Evolutionary conservation across 2,888 invertebrate genomes (phyloP).

Genomic region (Ypsolopha sequella): DNA sequence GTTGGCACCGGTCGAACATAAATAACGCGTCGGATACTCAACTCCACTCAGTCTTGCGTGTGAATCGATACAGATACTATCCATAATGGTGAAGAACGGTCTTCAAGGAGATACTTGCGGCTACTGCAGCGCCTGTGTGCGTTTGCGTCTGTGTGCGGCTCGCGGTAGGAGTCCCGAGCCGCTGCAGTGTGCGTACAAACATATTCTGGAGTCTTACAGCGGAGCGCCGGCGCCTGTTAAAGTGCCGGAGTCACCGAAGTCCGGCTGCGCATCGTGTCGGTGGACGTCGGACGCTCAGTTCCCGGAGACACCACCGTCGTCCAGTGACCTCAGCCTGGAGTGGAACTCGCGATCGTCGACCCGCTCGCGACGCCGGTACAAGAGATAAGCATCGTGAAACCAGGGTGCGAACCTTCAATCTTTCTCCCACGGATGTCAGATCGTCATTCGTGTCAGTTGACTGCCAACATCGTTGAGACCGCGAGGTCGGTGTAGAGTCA

Average conservation of each 20-base stretch:
- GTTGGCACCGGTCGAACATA: conserved; percentile 27
- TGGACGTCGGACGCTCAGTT: conserved; percentile 65
- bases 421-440: not conserved
- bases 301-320: conserved; percentile 55
- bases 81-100: conserved; percentile 30
- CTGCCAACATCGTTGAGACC: not conserved
- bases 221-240: conserved; percentile 27
- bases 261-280: conserved; percentile 51
- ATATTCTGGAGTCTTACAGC: conserved; percentile 57
- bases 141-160: conserved; percentile 45
- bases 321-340: conserved; percentile 55
- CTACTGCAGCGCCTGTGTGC: conserved; percentile 59
- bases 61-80: not conserved
- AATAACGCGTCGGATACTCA: conserved; percentile 32
- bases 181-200: conserved; percentile 61
- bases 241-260: conserved; percentile 35
- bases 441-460: not conserved
- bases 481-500: not conserved
- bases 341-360: conserved; percentile 55
- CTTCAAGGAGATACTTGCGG: conserved; percentile 53
- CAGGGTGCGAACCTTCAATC: not conserved
- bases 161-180: conserved; percentile 54
- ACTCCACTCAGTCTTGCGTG: conserved; percentile 32
- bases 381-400: conserved; percentile 31
- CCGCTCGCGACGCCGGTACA: conserved; percentile 45